Evolutionary conservation across 1,140 invertebrate species (phyloP).

Genomic region (Polypedilum pembai): DNA sequence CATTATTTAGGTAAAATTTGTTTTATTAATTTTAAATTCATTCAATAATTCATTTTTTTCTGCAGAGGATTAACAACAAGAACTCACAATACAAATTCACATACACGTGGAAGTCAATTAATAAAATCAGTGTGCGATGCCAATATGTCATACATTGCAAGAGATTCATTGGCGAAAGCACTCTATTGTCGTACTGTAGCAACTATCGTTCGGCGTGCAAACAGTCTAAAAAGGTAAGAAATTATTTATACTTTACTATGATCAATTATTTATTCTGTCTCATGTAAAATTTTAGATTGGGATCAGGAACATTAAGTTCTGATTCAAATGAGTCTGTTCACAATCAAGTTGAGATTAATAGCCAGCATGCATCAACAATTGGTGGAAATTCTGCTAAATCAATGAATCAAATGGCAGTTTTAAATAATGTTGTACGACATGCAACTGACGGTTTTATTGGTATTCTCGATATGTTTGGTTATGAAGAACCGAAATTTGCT

Average conservation of each 20-base stretch:
- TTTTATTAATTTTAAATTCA: neutral
- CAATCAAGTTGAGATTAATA: conserved; percentile 75
- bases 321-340: conserved; percentile 88
- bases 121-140: conserved; percentile 76
- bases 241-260: neutral
- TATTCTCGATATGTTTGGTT: conserved; percentile 93
- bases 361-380: conserved; percentile 79
- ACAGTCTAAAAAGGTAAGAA: conserved; percentile 66
- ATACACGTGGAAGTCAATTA: conserved; percentile 53
- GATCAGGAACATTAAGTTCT: conserved; percentile 81
- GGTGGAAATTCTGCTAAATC: conserved; percentile 73
- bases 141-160: conserved; percentile 74
- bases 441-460: conserved; percentile 93
- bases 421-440: conserved; percentile 85
- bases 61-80: conserved; percentile 68
- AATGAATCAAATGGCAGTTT: conserved; percentile 59
- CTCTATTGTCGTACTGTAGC: conserved; percentile 91
- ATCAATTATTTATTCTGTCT: neutral
- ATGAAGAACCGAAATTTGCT: conserved; percentile 78
- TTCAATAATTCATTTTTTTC: neutral
- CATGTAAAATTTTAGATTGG: conserved; percentile 47
- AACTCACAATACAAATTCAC: conserved; percentile 61
- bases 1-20: conserved; percentile 49
- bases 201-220: conserved; percentile 84
- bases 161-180: conserved; percentile 85